Conservation (phyloP, 2,888 invertebrate species). For the Cephonodes hylas region DNA sequence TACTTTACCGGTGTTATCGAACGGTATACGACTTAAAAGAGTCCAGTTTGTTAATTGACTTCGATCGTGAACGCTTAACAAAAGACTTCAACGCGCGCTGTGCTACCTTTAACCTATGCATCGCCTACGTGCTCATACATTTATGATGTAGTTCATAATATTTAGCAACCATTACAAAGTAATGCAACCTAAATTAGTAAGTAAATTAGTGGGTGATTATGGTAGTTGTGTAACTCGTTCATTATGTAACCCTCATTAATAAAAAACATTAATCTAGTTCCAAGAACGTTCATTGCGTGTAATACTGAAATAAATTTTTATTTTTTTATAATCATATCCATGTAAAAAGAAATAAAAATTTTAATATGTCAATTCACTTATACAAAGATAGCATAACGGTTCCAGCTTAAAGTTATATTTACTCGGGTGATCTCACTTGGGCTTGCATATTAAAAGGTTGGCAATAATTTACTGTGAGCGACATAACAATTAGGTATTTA, state of each 20-base stretch:
- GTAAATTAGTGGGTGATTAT: background rate
- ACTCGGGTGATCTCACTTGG: slow-evolving; percentile 9
- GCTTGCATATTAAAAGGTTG: slow-evolving; percentile 4
- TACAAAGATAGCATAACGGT: background rate
- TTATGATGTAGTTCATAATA: background rate
- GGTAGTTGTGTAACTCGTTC: background rate
- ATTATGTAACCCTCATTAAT: background rate
- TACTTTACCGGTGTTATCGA: slow-evolving; percentile 15
- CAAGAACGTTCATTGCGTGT: background rate
- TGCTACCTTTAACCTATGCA: background rate
- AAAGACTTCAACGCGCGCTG: slow-evolving; percentile 54
- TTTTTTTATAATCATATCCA: background rate
- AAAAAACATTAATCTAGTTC: background rate
- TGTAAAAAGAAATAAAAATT: background rate
- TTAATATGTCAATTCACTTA: too few species aligned
- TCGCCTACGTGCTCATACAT: background rate
- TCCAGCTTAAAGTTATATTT: background rate
- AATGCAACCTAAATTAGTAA: background rate
- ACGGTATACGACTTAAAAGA: slow-evolving; percentile 12
- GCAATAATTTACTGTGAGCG: slow-evolving; percentile 27
- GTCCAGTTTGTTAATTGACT: slow-evolving; percentile 18
- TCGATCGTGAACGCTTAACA: slow-evolving; percentile 23
- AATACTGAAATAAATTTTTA: background rate
- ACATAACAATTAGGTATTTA: slow-evolving; percentile 35
- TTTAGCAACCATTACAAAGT: background rate